Evolutionary conservation across 2,113 vertebrate species (phyloP), one percentile per base, ranked within the genome.

Genomic region (Osmerus eperlanus): DNA sequence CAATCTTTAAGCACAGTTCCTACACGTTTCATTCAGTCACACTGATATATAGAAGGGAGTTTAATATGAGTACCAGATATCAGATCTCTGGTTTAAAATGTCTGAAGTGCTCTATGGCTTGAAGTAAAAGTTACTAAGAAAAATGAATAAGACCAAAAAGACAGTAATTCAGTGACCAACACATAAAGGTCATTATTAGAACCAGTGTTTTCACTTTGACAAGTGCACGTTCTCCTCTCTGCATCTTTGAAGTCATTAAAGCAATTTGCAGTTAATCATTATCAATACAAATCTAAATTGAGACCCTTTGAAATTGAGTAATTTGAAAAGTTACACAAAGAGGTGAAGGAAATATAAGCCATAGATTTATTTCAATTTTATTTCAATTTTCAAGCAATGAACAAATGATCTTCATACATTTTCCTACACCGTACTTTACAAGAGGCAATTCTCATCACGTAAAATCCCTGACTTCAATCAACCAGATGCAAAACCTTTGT

Each of bases 291-390:
- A 15, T 56, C 18, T 58, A 36, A 23, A 58, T 73, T 2, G n/a
- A 59, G 1, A 29, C 9, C 7, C 7, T 36, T 36, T 36, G 32
- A 36, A 47, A 47, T 60, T n/a, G 16, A 54, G 67, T 59, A 5
- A 47, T 47, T 47, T 47, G 41, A 47, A 47, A 47, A 9, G 41
- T 47, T 47, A 11, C 41, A 29, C 36, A 51, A 65, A 58, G 19
- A 23, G 3, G 32, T 52, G 32, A 69, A 12, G 63, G 15, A 65
- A 51, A 54, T 12, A 65, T 25, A 63, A 59, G 73, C 41, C 53
- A 67, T 25, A 74, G 66, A 78, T 78, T 80, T 82, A 78, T 78
- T 80, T 76, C 56, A 41, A 73, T 51, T 71, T 73, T 32, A 13
- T 41, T 47, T 47, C 41, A 47, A 47, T 32, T 73, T n/a, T 28